Conservation (phyloP, 2,888 invertebrate genomes). For the Malthinus flaveolus region DNA sequence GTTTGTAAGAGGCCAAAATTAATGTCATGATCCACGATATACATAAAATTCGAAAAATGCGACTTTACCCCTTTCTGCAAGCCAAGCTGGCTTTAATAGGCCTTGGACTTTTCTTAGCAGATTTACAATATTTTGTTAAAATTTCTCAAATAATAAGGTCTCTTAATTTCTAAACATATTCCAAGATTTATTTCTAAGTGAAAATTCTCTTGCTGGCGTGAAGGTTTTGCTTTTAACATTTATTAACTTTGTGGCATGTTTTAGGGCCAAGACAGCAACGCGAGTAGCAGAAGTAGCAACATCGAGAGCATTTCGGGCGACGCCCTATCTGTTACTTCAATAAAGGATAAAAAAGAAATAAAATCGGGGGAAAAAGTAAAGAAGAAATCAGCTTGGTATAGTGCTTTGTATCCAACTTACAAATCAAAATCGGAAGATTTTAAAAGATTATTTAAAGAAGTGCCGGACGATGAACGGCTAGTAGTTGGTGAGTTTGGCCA, state of each 20-base stretch:
- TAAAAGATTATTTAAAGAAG: constrained; percentile 86
- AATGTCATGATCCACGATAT: too few relatives aligned
- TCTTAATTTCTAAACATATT: too few relatives aligned
- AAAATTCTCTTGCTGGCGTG: too few relatives aligned
- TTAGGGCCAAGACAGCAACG: constrained; percentile 34
- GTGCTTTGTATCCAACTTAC: constrained; percentile 86
- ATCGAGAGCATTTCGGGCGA: constrained; percentile 39
- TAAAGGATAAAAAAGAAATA: constrained; percentile 46
- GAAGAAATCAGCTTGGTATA: constrained; percentile 86
- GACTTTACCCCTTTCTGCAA: too few relatives aligned
- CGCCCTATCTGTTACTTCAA: constrained; percentile 36
- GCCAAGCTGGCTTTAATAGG: too few relatives aligned
- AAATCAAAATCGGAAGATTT: constrained; percentile 93
- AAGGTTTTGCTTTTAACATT: too few relatives aligned
- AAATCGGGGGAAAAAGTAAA: constrained; percentile 58
- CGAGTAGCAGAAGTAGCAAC: constrained; percentile 37
- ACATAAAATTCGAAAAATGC: too few relatives aligned
- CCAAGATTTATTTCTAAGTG: too few relatives aligned
- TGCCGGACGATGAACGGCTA: constrained; percentile 87
- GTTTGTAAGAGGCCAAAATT: too few relatives aligned
- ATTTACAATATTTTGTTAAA: too few relatives aligned
- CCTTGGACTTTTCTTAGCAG: too few relatives aligned
- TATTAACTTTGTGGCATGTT: background rate
- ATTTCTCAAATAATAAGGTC: too few relatives aligned
- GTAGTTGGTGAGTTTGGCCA: constrained; percentile 76